Evolutionary conservation across 2,888 invertebrate genomes (phyloP), one percentile per base, ranked within the genome.

Genomic region (Caenorhabditis japonica): DNA sequence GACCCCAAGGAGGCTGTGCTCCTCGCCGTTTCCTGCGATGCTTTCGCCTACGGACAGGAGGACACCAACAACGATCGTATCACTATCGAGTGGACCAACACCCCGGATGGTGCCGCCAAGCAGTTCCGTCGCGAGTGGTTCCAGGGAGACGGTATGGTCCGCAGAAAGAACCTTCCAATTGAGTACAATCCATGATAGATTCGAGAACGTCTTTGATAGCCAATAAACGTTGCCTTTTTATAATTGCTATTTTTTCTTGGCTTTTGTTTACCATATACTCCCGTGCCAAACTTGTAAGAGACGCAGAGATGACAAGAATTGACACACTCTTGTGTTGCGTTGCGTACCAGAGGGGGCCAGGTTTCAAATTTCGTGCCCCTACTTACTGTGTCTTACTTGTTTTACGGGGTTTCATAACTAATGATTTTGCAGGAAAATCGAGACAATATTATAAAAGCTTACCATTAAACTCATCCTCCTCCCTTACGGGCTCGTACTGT

Each of bases 61-160:
- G 61, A 69, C 38, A 69, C 60, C 41, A 69, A 69, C 59, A 69
- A 69, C 59, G 59, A 69, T 47, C 59, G 69, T 39, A 69, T 69
- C 68, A 76, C 72, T 33, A 41, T 69, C 56, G 76, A 76, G 49
- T 72, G 71, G 76, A 70, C 75, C 70, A 82, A 80, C 71, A 83
- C 83, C 19, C 80, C 82, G 43, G 83, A 83, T 38, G 81, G 81
- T 12, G 77, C 79, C 39, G 80, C 75, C 53, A 74, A 75, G 72
- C 77, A 76, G 53, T 80, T 80, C 80, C 76, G 81, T 56, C 77
- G 81, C 56, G 81, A 81, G 47, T 79, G 81, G 81, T 81, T 81
- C 80, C 80, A 81, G 68, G 78, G 80, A 53, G 82, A 82, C 34
- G 80, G 77, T 17, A 79, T 78, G 79, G 78, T 79, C 53, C 79